Evolutionary conservation across 2,888 invertebrate genomes (phyloP).

Genomic region (Eupsilia transversa): DNA sequence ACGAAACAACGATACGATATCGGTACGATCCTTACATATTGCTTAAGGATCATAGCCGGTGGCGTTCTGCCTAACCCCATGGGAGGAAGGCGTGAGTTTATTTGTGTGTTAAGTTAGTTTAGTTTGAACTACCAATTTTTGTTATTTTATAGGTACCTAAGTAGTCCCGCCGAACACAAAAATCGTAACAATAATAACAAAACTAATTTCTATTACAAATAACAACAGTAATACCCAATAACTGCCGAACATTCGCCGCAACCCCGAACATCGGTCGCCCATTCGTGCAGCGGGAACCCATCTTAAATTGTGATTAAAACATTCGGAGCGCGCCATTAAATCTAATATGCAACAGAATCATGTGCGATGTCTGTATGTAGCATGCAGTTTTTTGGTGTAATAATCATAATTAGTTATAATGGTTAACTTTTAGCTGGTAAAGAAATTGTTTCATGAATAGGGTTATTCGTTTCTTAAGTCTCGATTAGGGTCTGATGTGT

Average conservation of each 20-base stretch:
- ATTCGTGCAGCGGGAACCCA: slow-evolving; percentile 54
- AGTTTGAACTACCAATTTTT: neutral
- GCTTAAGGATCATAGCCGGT: too few species aligned
- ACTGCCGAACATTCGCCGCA: slow-evolving; percentile 8
- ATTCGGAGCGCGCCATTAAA: slow-evolving; percentile 87
- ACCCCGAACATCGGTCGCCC: slow-evolving; percentile 38
- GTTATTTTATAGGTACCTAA: neutral
- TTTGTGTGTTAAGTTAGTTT: neutral
- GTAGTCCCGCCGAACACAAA: too few species aligned
- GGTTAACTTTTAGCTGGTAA: slow-evolving; percentile 43
- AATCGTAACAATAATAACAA: too few species aligned
- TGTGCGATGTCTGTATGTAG: slow-evolving; percentile 77
- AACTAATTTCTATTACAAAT: neutral
- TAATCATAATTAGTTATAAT: slow-evolving; percentile 79
- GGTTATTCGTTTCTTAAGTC: neutral
- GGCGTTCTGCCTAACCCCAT: too few species aligned
- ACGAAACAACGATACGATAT: too few species aligned
- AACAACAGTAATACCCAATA: neutral
- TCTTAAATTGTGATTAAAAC: slow-evolving; percentile 84
- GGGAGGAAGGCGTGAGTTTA: too few species aligned
- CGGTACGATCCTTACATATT: too few species aligned
- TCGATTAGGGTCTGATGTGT: neutral
- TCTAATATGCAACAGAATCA: slow-evolving; percentile 88
- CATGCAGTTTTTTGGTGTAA: slow-evolving; percentile 80
- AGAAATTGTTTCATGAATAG: slow-evolving; percentile 43